Conservation (phyloP, 2,888 invertebrate species). For the Rotaria magnacalcarata region DNA sequence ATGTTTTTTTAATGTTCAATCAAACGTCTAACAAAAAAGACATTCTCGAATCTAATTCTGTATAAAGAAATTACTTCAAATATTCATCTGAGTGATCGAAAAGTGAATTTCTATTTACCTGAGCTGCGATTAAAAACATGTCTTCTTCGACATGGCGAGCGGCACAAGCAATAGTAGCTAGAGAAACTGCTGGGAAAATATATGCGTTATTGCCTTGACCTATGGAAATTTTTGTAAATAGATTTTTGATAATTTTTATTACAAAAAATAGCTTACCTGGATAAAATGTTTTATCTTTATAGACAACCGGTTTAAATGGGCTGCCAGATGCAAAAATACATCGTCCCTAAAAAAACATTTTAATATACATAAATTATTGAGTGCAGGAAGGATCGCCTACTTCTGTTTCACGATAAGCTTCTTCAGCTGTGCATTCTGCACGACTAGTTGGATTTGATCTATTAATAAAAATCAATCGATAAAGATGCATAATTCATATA, state of each 20-base stretch:
- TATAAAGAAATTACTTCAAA: too few relatives aligned
- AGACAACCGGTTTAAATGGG: conserved; percentile 80
- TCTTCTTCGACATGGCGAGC: conserved; percentile 87
- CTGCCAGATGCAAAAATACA: conserved; percentile 87
- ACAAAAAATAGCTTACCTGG: conserved; percentile 63
- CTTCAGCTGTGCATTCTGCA: conserved; percentile 97
- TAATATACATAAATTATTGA: background rate
- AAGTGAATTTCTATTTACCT: conserved; percentile 62
- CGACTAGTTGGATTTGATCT: conserved; percentile 82
- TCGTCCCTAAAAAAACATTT: conserved; percentile 24
- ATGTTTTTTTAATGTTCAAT: too few relatives aligned
- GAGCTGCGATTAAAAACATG: conserved; percentile 88
- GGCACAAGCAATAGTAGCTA: conserved; percentile 84
- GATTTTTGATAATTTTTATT: background rate
- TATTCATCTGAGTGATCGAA: too few relatives aligned
- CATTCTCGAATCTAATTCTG: too few relatives aligned
- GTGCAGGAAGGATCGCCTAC: conserved; percentile 61
- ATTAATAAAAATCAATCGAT: background rate
- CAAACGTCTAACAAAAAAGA: too few relatives aligned
- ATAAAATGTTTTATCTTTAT: conserved; percentile 71
- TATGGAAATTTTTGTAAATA: background rate
- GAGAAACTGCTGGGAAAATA: conserved; percentile 76
- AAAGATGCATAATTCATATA: background rate
- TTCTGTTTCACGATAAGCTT: conserved; percentile 80
- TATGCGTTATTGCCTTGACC: conserved; percentile 71